phyloP scores from a whole-genome alignment of 2,113 vertebrate species.

The Urocynchramus pylzowi region DNA sequence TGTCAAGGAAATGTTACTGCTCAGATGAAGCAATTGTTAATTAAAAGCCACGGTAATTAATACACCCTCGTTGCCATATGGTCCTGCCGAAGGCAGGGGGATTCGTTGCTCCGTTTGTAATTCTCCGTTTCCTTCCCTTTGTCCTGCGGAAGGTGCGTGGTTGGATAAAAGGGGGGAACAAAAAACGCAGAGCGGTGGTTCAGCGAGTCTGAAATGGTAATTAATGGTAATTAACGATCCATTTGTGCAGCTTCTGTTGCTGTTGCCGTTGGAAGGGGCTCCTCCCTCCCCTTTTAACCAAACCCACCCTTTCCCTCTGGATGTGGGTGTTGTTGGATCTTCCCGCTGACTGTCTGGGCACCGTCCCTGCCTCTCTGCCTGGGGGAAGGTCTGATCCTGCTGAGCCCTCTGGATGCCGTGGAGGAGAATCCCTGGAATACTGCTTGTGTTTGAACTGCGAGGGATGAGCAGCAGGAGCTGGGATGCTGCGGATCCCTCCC shows the following conservation, averaged over 20 bases:
- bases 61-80: conserved; percentile 68
- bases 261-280: background rate
- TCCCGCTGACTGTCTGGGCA: background rate
- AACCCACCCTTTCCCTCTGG: background rate
- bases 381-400: background rate
- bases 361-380: background rate
- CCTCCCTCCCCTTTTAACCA: background rate
- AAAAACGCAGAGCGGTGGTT: background rate
- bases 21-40: conserved; percentile 75
- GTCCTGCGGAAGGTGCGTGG: background rate
- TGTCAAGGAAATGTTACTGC: conserved; percentile 70
- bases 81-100: conserved; percentile 62
- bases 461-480: background rate
- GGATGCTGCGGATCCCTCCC: background rate
- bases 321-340: background rate
- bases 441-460: background rate
- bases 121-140: conserved; percentile 1
- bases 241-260: background rate
- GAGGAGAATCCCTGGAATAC: background rate
- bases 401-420: background rate
- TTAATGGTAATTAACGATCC: conserved; percentile 1
- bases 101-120: background rate
- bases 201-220: background rate
- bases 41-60: conserved; percentile 78
- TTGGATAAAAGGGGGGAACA: background rate